These are phyloP conservation scores for Holothuria scabra DNA, from an alignment of 53 echinoderm and acorn worm species.

Conservation along the genomic window DNA sequence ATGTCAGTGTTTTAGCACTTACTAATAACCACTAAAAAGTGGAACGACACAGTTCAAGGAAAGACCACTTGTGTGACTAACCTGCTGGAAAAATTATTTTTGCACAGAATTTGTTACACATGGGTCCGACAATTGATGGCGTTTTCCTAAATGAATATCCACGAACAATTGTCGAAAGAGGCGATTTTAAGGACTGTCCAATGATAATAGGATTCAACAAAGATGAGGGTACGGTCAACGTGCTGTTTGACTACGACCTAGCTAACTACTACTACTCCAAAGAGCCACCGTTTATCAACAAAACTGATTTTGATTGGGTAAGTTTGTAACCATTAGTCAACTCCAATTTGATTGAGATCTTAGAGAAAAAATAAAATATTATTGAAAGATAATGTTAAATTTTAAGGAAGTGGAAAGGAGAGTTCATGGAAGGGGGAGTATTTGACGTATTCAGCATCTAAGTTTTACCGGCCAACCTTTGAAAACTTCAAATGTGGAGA, in stretches of 20 bases:
- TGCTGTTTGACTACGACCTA: background rate
- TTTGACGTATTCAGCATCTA: too few species aligned
- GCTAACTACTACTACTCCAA: background rate
- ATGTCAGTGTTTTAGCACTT: too few species aligned
- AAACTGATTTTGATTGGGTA: slow-evolving; percentile 17
- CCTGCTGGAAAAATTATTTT: background rate
- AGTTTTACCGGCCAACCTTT: too few species aligned
- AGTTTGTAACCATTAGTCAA: background rate
- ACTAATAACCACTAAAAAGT: too few species aligned
- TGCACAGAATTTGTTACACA: slow-evolving; percentile 50
- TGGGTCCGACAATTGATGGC: slow-evolving; percentile 58
- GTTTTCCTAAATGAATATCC: slow-evolving; percentile 57
- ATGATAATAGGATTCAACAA: slow-evolving; percentile 55
- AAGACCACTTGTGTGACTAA: too few species aligned
- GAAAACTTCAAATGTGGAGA: too few species aligned
- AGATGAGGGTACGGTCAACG: slow-evolving; percentile 64
- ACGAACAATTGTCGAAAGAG: slow-evolving; percentile 11
- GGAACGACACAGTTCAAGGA: too few species aligned
- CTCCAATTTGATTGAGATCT: background rate
- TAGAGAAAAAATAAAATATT: too few species aligned
- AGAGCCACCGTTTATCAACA: background rate
- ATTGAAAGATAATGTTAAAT: too few species aligned
- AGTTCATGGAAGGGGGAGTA: too few species aligned
- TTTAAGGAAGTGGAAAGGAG: too few species aligned
- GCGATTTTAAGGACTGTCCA: slow-evolving; percentile 60